Conservation (phyloP, 2,113 vertebrate genomes). For the Cyphomyrus discorhynchus region DNA sequence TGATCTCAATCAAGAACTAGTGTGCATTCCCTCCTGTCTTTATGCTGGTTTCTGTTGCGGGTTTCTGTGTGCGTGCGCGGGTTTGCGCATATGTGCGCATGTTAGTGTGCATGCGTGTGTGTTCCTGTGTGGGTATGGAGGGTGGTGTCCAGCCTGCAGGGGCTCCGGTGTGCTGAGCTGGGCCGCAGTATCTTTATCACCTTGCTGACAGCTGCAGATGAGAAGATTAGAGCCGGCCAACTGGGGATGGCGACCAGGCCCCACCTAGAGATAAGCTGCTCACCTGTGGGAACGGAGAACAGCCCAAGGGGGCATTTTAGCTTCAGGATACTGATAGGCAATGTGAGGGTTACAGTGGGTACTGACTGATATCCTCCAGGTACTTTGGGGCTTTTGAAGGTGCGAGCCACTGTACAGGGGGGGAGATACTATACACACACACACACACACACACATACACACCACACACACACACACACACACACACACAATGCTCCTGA, state of each 20-base stretch:
- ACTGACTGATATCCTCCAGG: neutral
- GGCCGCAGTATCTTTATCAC: slow-evolving; percentile 46
- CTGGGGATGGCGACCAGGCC: slow-evolving; percentile 35
- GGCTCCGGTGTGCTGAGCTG: slow-evolving; percentile 51
- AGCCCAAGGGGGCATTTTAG: neutral
- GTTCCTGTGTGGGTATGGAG: neutral
- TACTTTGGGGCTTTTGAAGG: neutral
- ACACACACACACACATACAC: neutral
- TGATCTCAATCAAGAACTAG: neutral
- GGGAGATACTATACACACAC: neutral
- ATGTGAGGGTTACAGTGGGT: neutral
- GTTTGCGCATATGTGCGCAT: slow-evolving; percentile 15
- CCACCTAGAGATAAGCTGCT: slow-evolving; percentile 50
- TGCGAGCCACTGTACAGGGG: neutral
- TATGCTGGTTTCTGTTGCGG: neutral
- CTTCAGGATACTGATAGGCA: slow-evolving; percentile 6
- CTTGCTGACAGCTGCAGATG: slow-evolving; percentile 67
- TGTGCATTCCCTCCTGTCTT: neutral
- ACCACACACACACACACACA: neutral
- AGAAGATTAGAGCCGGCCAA: slow-evolving; percentile 46
- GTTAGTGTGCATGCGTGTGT: slow-evolving; percentile 14
- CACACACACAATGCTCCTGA: neutral
- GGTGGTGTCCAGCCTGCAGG: neutral
- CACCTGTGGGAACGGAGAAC: neutral
- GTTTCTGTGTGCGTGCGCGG: slow-evolving; percentile 6